phyloP scores from a whole-genome alignment of 2,797 vertebrate species.

The Clangula hyemalis region DNA sequence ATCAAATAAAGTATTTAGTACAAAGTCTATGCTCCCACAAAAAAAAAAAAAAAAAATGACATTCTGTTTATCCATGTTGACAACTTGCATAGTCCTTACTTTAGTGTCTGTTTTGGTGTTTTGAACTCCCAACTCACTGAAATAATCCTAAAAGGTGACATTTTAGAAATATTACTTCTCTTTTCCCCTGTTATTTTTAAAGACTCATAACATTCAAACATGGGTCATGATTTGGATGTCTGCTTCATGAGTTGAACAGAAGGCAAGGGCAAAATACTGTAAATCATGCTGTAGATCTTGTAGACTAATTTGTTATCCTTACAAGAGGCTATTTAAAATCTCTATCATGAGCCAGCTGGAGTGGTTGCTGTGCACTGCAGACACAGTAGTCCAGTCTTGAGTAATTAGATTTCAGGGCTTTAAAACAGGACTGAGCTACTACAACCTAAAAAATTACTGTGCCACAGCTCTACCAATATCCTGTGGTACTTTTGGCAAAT shows the following conservation, averaged over 20 bases:
- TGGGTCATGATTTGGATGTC: neutral
- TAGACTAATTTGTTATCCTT: neutral
- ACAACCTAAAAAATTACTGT: neutral
- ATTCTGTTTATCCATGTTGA: neutral
- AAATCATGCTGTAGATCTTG: neutral
- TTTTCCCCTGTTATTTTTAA: neutral
- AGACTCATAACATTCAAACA: neutral
- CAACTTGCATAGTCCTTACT: neutral
- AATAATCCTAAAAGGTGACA: neutral
- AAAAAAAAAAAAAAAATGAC: neutral
- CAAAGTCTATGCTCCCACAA: neutral
- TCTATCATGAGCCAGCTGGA: neutral
- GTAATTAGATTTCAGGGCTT: neutral
- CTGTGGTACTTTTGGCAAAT: neutral
- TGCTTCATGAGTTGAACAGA: neutral
- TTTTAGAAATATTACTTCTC: neutral
- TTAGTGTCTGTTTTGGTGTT: neutral
- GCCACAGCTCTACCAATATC: neutral
- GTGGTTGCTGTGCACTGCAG: neutral
- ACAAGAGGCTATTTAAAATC: neutral
- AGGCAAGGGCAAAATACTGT: neutral
- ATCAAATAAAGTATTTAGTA: neutral
- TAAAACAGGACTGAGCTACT: neutral
- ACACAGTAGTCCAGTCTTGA: neutral
- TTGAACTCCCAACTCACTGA: neutral